A percentile compares a stretch with the other conserved stretches of the same genome.
Evolutionary conservation across 92 coral and sea anemone genomes (phyloP).

Genomic region (Bergia sp.): DNA sequence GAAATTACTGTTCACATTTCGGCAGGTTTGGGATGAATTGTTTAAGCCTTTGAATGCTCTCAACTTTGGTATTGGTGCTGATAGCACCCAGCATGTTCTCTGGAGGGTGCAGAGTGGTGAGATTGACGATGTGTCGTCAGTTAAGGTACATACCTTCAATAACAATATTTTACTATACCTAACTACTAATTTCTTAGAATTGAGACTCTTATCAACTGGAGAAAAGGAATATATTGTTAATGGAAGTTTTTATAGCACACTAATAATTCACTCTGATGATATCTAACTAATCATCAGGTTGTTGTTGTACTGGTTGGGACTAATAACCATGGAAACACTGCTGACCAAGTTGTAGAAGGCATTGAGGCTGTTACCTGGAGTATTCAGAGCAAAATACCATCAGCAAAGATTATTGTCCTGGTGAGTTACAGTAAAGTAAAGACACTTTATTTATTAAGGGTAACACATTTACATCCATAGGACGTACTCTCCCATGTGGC

Average conservation of each 20-base stretch:
- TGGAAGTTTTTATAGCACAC: background rate
- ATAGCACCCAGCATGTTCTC: conserved; percentile 81
- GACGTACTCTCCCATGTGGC: no score
- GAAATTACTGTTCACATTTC: background rate
- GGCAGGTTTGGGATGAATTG: conserved; percentile 84
- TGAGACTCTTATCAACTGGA: background rate
- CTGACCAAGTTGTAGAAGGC: conserved; percentile 93
- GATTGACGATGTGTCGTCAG: conserved; percentile 59
- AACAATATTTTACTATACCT: background rate
- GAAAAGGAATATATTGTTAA: background rate
- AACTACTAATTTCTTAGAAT: background rate
- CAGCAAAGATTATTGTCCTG: conserved; percentile 83
- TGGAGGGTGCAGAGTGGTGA: conserved; percentile 98
- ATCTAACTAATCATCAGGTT: conserved; percentile 63
- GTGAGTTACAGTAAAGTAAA: conserved; percentile 53
- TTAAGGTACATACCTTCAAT: conserved; percentile 62
- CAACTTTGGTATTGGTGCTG: conserved; percentile 92
- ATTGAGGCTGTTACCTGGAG: conserved; percentile 89
- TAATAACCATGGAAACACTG: conserved; percentile 82
- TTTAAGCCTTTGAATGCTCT: conserved; percentile 87
- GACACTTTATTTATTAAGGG: no score
- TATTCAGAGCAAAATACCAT: conserved; percentile 73
- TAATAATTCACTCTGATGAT: background rate
- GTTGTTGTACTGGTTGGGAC: conserved; percentile 89
- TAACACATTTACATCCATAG: no score